Evolutionary conservation across 2,113 vertebrate species (phyloP).

Genomic region (Paramormyrops kingsleyae): DNA sequence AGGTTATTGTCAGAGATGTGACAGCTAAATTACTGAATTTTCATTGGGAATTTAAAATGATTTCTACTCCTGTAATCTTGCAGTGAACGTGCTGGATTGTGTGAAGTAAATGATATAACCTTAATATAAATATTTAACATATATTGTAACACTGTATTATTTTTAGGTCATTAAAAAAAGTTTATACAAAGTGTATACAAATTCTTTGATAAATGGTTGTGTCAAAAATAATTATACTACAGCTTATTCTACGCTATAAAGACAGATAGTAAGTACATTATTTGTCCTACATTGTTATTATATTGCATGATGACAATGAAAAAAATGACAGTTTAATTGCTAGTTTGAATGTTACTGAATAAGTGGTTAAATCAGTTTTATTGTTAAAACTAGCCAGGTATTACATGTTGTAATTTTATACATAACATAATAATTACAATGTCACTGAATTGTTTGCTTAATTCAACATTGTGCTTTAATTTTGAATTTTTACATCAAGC

Average conservation of each 20-base stretch:
- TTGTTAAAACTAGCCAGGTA: not conserved
- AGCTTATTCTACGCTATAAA: not conserved
- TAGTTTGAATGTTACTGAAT: not conserved
- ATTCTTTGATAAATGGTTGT: not conserved
- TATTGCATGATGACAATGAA: not conserved
- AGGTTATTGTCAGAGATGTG: conserved; percentile 47
- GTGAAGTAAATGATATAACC: not conserved
- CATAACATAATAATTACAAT: not conserved
- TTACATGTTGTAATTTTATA: not conserved
- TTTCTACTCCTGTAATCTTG: conserved; percentile 14
- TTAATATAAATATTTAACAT: not conserved
- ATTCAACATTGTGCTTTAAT: not conserved
- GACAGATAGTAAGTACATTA: not conserved
- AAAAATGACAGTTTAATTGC: not conserved
- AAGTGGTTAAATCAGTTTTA: not conserved
- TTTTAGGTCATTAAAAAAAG: not conserved
- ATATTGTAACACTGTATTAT: not conserved
- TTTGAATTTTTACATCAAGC: not conserved
- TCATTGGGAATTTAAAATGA: conserved; percentile 45
- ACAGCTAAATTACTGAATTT: conserved; percentile 45
- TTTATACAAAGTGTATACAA: not conserved
- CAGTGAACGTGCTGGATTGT: not conserved
- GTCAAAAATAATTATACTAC: not conserved
- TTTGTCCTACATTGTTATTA: not conserved
- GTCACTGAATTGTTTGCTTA: not conserved